Base-by-base conservation (phyloP, 2,797 vertebrate species). In the Bradypodion pumilum region DNA sequence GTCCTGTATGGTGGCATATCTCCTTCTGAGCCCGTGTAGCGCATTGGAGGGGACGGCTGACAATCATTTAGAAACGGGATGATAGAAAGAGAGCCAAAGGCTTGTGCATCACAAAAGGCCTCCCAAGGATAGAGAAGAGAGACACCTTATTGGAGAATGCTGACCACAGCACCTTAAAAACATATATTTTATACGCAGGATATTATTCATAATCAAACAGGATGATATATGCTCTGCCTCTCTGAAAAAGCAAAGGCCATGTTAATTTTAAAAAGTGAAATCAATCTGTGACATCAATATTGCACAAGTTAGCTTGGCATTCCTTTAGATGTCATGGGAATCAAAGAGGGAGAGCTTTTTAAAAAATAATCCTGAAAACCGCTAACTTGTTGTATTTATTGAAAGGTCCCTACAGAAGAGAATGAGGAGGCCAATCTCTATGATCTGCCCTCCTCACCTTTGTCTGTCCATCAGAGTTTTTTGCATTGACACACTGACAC, bases 231-330 rank as follows among this genome's bases (percentile, higher is more conserved):
- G 78, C 74, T 85, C 63, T 46, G n/a, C 40, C 84, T 85, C 60
- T 49, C 49, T 75, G 62, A 85, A 68, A 49, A 75, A 49, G 49
- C 78, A 80, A 44, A 37, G 49, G 63, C 69, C 78, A 80, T 60
- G 23, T 60, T 69, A 85, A 75, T 85, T 85, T 85, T 76, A 75
- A 80, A 84, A 81, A 73, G 78, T 75, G 78, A 81, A 81, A 85
- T 80, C 72, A 60, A 44, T 81, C 49, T 68, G 40, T 80, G 40
- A 63, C 13, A 44, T 69, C 49, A 12, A 35, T 44, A 69, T 40
- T 46, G 52, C 19, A 23, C 25, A 37, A 74, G 63, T 44, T 52
- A 85, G 78, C 37, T 52, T 62, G 40, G 66, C 82, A 42, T 59
- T 59, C 27, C 65, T 84, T 77, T 78, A n/a, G n/a, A 52, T 65